Percentiles rank a stretch among this genome's conserved stretches.
phyloP scores from a whole-genome alignment of 1,140 invertebrate species.

The Notospermus geniculatus region DNA sequence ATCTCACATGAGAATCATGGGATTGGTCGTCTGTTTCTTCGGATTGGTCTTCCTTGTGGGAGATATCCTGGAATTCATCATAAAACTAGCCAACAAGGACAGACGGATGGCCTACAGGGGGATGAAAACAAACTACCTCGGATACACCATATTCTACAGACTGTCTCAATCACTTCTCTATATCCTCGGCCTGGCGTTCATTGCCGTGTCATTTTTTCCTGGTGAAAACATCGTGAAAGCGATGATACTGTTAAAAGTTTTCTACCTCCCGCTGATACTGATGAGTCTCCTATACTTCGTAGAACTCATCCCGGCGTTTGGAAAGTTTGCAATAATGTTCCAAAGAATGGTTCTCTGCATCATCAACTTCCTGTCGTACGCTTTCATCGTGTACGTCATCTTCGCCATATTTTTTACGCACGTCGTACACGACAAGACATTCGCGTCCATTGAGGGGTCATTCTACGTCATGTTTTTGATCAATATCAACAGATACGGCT shows the following conservation, averaged over 20 bases:
- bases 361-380: background rate
- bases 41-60: background rate
- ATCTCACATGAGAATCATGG: background rate
- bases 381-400: background rate
- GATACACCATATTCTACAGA: background rate
- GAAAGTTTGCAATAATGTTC: background rate
- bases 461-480: slow-evolving; percentile 7
- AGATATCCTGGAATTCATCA: background rate
- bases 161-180: background rate
- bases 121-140: background rate
- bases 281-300: background rate
- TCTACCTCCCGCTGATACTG: background rate
- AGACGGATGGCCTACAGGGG: background rate
- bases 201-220: background rate
- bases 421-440: background rate
- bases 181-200: background rate
- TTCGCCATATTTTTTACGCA: background rate
- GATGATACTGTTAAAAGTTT: background rate
- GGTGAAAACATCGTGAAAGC: background rate
- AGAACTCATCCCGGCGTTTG: background rate
- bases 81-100: background rate
- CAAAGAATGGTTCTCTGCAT: background rate
- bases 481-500: background rate
- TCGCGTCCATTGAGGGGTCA: background rate
- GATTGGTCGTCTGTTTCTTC: background rate